Base-by-base conservation (phyloP, 2,113 vertebrate species). In the Ochotona curzoniae region DNA sequence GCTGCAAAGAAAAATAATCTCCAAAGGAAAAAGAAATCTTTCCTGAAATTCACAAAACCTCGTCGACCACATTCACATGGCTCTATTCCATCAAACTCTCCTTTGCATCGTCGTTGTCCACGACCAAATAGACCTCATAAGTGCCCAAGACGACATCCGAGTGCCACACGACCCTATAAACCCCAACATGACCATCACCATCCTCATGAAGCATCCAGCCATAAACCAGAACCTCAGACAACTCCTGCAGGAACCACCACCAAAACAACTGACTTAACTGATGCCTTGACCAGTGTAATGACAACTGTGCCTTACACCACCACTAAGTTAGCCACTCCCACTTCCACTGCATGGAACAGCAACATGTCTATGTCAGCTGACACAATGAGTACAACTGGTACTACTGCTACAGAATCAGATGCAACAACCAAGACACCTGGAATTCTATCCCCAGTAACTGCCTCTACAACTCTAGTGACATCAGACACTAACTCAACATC, bases 171-270 rank as follows among this genome's bases (percentile, higher is more conserved):
- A n/a, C 47, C 21, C 47, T 35, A 51, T 3, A 1, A 17, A 69
- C 71, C 83, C 25, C 47, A 78, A 0, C 69, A 87, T 2, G 66
- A 63, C 10, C 63, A 79, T 20, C 71, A 76, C 13, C 5, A 21
- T 1, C 26, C n/a, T 71, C 28, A 51, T 30, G 91, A 61, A 66
- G 78, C 32, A 88, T 17, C 44, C 44, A 80, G 6, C 20, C 5
- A 2, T 49, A 74, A 89, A 76, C 61, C 44, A 63, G 90, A 82
- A 80, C 75, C 57, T 91, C 74, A 89, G 15, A 85, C 20, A 38
- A 63, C 17, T 28, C 32, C 83, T 64, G 35, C 10, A 20, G 49
- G 17, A 15, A 63, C 2, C 30, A 71, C 60, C 38, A 38, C 10
- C 26, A 9, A 75, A 51, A 30, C 61, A 20, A 18, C 25, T 51